These are phyloP conservation scores for Augochlora pura DNA, from an alignment of 1,140 invertebrate genomes.

Conservation along the genomic window DNA sequence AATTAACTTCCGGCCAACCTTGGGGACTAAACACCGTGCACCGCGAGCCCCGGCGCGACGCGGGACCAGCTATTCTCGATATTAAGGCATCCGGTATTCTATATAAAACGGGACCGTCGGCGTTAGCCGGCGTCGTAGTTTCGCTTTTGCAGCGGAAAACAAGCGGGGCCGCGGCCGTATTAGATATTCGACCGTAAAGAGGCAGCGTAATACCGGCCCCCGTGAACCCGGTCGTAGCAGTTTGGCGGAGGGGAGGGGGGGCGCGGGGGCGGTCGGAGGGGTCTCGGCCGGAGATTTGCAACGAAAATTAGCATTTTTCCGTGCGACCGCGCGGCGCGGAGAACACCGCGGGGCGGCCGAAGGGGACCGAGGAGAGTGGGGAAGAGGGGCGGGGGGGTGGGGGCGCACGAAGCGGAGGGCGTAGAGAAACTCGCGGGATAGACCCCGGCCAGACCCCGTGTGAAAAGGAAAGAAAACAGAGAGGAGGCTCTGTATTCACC, in stretches of 20 bases:
- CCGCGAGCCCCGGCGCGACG: too few relatives aligned
- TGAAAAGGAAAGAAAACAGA: conserved; percentile 35
- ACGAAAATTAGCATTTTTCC: conserved; percentile 69
- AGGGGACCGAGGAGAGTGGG: conserved; percentile 13
- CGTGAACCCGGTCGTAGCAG: conserved; percentile 13
- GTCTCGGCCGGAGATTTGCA: conserved; percentile 41
- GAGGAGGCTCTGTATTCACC: conserved; percentile 43
- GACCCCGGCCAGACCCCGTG: background rate
- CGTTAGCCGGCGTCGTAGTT: background rate
- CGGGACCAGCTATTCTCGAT: conserved; percentile 38
- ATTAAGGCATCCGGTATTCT: conserved; percentile 54
- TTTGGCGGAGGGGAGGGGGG: background rate
- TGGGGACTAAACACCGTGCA: too few relatives aligned
- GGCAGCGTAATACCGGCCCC: conserved; percentile 45
- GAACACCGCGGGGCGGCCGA: conserved; percentile 52
- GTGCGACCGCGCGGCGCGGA: conserved; percentile 59
- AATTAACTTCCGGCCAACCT: too few relatives aligned
- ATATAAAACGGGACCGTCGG: conserved; percentile 43
- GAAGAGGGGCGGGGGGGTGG: too few relatives aligned
- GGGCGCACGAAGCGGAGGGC: too few relatives aligned
- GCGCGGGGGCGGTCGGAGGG: background rate
- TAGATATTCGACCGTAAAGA: conserved; percentile 64
- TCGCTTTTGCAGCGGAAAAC: conserved; percentile 29
- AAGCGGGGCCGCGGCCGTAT: conserved; percentile 39
- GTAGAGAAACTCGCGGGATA: background rate